These are phyloP conservation scores for Ophiothrix spiculata DNA, from an alignment of 35 echinoderm and acorn worm species.

Conservation along the genomic window DNA sequence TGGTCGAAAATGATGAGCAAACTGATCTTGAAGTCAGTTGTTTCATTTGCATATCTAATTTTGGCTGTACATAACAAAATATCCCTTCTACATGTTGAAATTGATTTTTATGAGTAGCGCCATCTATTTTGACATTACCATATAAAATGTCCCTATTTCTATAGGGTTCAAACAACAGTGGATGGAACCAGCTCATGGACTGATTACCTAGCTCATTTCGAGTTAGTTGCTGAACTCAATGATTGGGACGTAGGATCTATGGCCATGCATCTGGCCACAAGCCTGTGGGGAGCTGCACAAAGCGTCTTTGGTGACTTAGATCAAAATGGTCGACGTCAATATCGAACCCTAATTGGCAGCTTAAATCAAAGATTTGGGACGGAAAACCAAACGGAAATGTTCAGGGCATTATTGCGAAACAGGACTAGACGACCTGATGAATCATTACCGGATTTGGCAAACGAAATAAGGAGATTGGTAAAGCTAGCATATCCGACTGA, in stretches of 20 bases:
- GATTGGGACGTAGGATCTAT: constrained; percentile 21
- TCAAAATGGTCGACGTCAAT: not conserved
- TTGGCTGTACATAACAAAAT: too few relatives aligned
- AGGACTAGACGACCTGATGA: constrained; percentile 21
- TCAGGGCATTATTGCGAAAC: constrained; percentile 22
- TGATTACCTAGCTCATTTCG: constrained; percentile 40
- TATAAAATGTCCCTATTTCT: too few relatives aligned
- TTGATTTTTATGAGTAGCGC: too few relatives aligned
- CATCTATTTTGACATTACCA: too few relatives aligned
- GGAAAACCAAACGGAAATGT: constrained; percentile 10
- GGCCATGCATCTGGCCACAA: constrained; percentile 37
- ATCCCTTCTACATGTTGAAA: too few relatives aligned
- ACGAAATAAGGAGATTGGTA: constrained; percentile 15
- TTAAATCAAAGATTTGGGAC: constrained; percentile 29
- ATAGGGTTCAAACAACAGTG: too few relatives aligned
- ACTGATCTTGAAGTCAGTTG: too few relatives aligned
- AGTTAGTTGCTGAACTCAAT: constrained; percentile 40
- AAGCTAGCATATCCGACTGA: constrained; percentile 23
- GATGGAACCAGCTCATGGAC: constrained; percentile 37
- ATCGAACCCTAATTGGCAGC: not conserved
- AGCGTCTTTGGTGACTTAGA: constrained; percentile 43
- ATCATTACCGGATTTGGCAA: constrained; percentile 33
- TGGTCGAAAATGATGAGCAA: too few relatives aligned
- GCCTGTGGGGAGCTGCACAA: constrained; percentile 29
- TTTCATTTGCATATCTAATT: too few relatives aligned